Conservation (phyloP, 2,888 invertebrate genomes). For the Amphipoea lucens region DNA sequence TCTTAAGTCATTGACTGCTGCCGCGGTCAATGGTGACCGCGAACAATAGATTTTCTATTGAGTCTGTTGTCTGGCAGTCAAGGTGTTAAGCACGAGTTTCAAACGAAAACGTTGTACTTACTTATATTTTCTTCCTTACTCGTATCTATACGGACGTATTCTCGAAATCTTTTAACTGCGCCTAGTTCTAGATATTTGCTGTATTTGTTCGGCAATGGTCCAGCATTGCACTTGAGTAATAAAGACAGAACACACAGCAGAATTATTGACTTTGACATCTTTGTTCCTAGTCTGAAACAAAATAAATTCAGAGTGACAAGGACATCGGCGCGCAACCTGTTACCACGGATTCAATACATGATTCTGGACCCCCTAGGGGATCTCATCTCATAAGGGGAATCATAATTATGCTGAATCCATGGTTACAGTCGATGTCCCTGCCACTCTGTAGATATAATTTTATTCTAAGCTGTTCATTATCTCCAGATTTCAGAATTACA, state of each 20-base stretch:
- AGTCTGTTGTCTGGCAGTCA: too few relatives aligned
- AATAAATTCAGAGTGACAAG: background rate
- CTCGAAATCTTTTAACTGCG: conserved; percentile 71
- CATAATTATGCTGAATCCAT: background rate
- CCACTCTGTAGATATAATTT: background rate
- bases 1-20: too few relatives aligned
- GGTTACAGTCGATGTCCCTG: background rate
- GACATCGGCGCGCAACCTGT: background rate
- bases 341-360: too few relatives aligned
- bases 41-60: too few relatives aligned
- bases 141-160: conserved; percentile 78
- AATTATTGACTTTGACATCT: conserved; percentile 43
- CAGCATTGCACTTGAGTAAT: conserved; percentile 21
- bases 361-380: too few relatives aligned
- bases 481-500: background rate
- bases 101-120: conserved; percentile 28
- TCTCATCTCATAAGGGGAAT: background rate
- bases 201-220: conserved; percentile 42
- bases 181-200: conserved; percentile 38
- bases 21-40: too few relatives aligned
- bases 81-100: background rate
- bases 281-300: conserved; percentile 27
- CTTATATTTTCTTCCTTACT: conserved; percentile 68
- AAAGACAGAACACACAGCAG: conserved; percentile 17
- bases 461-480: background rate